These are phyloP conservation scores for Drosophila ananassae DNA, from an alignment of 1,140 invertebrate species.

Conservation along the genomic window DNA sequence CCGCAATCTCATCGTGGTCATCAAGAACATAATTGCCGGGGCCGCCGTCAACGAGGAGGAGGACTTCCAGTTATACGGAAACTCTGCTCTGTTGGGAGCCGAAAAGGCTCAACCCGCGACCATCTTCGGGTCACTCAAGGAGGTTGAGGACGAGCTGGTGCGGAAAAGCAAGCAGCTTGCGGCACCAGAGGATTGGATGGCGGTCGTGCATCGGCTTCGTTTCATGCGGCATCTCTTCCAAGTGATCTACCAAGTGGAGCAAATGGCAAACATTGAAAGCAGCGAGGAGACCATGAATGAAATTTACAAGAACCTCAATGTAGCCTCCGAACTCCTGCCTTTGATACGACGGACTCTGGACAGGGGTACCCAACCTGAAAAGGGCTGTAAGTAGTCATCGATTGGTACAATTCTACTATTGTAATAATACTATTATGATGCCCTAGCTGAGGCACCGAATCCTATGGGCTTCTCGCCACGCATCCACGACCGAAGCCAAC, in stretches of 20 bases:
- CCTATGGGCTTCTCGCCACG: slow-evolving; percentile 96
- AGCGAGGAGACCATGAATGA: slow-evolving; percentile 87
- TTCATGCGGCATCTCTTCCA: slow-evolving; percentile 94
- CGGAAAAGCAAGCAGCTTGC: slow-evolving; percentile 88
- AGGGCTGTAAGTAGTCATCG: slow-evolving; percentile 86
- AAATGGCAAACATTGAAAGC: slow-evolving; percentile 85
- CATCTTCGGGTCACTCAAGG: slow-evolving; percentile 92
- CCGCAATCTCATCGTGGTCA: slow-evolving; percentile 95
- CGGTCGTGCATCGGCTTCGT: slow-evolving; percentile 91
- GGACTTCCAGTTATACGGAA: slow-evolving; percentile 95
- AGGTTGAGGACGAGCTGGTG: slow-evolving; percentile 96
- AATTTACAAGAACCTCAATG: slow-evolving; percentile 88
- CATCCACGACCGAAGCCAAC: slow-evolving; percentile 96
- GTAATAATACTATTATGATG: background rate
- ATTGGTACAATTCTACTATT: background rate
- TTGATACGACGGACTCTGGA: slow-evolving; percentile 91
- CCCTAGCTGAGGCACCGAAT: slow-evolving; percentile 86
- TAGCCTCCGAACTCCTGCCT: slow-evolving; percentile 90
- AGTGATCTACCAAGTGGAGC: slow-evolving; percentile 89
- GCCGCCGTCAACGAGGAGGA: slow-evolving; percentile 97
- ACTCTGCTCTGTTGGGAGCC: slow-evolving; percentile 95
- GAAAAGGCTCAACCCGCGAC: slow-evolving; percentile 93
- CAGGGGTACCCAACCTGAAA: slow-evolving; percentile 90
- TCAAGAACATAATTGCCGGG: slow-evolving; percentile 94
- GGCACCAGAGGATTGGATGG: slow-evolving; percentile 84